These are phyloP conservation scores for Diabrotica virgifera DNA, from an alignment of 1,140 invertebrate genomes.

Conservation along the genomic window DNA sequence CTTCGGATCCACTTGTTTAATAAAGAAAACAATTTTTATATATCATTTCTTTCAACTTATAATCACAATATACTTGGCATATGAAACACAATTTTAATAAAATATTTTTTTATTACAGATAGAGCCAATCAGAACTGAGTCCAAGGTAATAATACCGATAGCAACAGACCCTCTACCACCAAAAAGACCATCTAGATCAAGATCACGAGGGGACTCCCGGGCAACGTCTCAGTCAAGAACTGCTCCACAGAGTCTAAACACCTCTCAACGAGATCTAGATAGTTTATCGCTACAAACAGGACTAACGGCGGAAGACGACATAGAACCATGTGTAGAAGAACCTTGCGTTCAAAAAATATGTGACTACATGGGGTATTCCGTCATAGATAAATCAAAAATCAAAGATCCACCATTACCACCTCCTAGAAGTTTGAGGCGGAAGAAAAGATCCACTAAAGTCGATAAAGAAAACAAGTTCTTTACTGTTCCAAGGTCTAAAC, in stretches of 20 bases:
- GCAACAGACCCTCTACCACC: background rate
- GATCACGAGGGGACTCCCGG: constrained; percentile 22
- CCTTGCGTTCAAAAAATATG: constrained; percentile 39
- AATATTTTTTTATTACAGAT: constrained; percentile 12
- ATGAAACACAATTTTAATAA: no score
- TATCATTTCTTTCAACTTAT: no score
- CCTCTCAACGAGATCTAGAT: constrained; percentile 62
- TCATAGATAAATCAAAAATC: constrained; percentile 61
- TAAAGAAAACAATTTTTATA: no score
- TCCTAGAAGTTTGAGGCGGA: constrained; percentile 51
- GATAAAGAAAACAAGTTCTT: constrained; percentile 50
- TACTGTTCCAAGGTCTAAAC: constrained; percentile 50
- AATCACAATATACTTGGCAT: no score
- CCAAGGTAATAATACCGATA: constrained; percentile 16
- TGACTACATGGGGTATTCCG: constrained; percentile 63
- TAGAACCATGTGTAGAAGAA: constrained; percentile 40
- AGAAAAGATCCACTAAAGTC: constrained; percentile 48
- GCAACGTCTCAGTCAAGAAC: constrained; percentile 46
- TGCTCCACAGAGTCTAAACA: constrained; percentile 44
- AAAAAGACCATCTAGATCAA: constrained; percentile 14
- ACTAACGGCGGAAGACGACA: background rate
- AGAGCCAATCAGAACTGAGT: constrained; percentile 6
- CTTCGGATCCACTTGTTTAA: no score
- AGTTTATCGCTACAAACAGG: constrained; percentile 35
- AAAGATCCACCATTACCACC: constrained; percentile 55